A percentile compares a stretch with the other conserved stretches of the same genome.
Conservation (phyloP, 2,888 invertebrate genomes). For the Gymnoscelis rufifasciata region DNA sequence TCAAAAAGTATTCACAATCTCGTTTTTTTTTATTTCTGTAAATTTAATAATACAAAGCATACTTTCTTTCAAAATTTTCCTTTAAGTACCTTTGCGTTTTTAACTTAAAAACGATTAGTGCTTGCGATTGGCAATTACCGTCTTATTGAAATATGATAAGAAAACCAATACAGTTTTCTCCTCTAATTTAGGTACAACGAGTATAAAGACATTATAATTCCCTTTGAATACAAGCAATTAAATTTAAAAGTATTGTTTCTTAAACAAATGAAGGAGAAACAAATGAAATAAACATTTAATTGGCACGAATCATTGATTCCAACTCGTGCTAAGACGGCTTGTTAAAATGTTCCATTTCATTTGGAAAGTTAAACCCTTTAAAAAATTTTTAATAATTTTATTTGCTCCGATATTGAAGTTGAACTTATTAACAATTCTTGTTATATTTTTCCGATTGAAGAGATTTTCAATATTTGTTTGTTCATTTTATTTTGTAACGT, state of each 20-base stretch:
- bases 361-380: constrained; percentile 67
- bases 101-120: too few relatives aligned
- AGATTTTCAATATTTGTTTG: background rate
- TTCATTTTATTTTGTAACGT: background rate
- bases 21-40: too few relatives aligned
- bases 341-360: constrained; percentile 77
- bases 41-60: too few relatives aligned
- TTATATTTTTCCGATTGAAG: constrained; percentile 20
- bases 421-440: constrained; percentile 21
- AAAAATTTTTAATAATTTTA: constrained; percentile 26
- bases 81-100: too few relatives aligned
- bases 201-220: background rate
- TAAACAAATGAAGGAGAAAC: constrained; percentile 37
- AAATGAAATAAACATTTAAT: constrained; percentile 49
- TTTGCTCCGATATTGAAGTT: constrained; percentile 1
- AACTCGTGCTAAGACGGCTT: constrained; percentile 45
- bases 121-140: too few relatives aligned
- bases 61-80: too few relatives aligned
- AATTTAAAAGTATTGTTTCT: constrained; percentile 23
- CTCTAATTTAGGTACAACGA: background rate
- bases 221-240: background rate
- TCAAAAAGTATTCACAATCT: too few relatives aligned
- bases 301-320: constrained; percentile 54
- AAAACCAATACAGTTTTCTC: too few relatives aligned
- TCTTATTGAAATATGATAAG: too few relatives aligned